Conservation (phyloP, 2,888 invertebrate genomes). For the Unio delphinus region DNA sequence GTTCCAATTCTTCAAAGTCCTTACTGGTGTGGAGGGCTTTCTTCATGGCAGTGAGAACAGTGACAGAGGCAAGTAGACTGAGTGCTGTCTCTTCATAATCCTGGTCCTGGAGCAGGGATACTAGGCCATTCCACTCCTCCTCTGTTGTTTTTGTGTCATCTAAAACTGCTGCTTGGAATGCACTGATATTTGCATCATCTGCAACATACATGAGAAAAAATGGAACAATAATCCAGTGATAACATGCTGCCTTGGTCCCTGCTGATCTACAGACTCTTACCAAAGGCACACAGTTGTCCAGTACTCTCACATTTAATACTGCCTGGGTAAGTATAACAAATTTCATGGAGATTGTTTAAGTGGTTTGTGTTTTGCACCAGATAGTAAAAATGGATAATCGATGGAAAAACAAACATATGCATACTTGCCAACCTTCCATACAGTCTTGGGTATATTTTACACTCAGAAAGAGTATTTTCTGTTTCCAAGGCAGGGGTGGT, state of each 20-base stretch:
- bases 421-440: no score
- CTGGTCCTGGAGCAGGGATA: constrained; percentile 49
- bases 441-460: no score
- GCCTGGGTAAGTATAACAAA: no score
- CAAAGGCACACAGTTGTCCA: no score
- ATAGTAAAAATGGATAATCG: no score
- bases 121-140: constrained; percentile 56
- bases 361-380: no score
- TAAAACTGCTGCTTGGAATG: constrained; percentile 52
- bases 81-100: constrained; percentile 55
- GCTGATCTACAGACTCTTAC: no score
- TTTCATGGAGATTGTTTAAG: no score
- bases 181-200: constrained; percentile 37
- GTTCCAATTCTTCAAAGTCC: constrained; percentile 5
- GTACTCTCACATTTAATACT: no score
- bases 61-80: constrained; percentile 55
- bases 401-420: no score
- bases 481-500: no score
- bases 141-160: constrained; percentile 51
- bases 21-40: constrained; percentile 41
- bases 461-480: no score
- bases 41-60: constrained; percentile 49
- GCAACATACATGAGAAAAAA: constrained; percentile 3
- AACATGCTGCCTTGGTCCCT: neutral
- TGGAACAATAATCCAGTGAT: neutral